Conservation (phyloP, 1,140 invertebrate genomes). For the Carcinoscorpius rotundicauda region DNA sequence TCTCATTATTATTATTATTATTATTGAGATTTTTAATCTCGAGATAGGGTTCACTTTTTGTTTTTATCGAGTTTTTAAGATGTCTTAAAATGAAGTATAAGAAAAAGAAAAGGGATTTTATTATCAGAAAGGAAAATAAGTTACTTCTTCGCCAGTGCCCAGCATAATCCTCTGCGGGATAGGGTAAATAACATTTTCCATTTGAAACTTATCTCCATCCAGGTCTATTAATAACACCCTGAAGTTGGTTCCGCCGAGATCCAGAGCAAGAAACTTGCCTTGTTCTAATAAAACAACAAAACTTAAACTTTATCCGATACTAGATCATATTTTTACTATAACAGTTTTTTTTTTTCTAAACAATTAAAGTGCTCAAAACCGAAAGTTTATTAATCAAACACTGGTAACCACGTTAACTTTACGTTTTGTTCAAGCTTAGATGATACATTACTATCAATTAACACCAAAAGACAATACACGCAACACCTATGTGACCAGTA, state of each 20-base stretch:
- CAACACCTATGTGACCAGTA: too few species aligned
- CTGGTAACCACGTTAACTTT: too few species aligned
- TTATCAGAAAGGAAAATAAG: not conserved
- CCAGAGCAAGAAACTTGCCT: conserved; percentile 92
- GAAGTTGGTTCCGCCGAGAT: conserved; percentile 98
- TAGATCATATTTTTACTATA: not conserved
- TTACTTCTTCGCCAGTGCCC: conserved; percentile 50
- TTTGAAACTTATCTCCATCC: conserved; percentile 50
- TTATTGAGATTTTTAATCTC: too few species aligned
- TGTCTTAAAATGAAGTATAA: not conserved
- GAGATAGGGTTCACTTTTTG: not conserved
- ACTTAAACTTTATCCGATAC: not conserved
- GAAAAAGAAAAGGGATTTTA: not conserved
- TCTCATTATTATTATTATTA: too few species aligned
- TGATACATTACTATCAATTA: too few species aligned
- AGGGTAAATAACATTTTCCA: conserved; percentile 93
- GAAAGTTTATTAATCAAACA: too few species aligned
- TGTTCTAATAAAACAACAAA: conserved; percentile 51
- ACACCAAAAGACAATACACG: too few species aligned
- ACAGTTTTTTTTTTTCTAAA: too few species aligned
- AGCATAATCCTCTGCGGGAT: conserved; percentile 89
- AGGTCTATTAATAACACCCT: conserved; percentile 85
- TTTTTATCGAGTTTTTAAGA: not conserved
- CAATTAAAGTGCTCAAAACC: too few species aligned
- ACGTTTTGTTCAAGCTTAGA: too few species aligned